Percentiles rank a stretch among this genome's conserved stretches.
These are phyloP conservation scores for Python bivittatus DNA, from an alignment of 2,113 vertebrate species.

Conservation along the genomic window DNA sequence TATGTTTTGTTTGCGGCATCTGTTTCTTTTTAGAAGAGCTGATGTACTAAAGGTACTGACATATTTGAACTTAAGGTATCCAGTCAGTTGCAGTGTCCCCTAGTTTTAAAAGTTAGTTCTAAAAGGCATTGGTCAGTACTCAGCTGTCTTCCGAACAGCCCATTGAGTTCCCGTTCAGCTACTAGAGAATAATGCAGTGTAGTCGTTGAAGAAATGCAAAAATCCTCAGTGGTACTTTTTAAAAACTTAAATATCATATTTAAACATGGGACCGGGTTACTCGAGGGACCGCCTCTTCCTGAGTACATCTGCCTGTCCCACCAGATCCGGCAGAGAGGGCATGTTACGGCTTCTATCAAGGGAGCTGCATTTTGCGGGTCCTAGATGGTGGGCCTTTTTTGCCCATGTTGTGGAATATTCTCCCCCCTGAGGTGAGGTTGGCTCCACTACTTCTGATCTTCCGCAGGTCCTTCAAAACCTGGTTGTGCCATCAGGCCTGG, in stretches of 20 bases:
- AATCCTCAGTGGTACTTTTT: background rate
- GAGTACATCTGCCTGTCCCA: too few species aligned
- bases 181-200: background rate
- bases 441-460: too few species aligned
- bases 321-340: too few species aligned
- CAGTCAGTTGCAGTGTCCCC: background rate
- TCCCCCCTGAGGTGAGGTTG: too few species aligned
- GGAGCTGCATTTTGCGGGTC: too few species aligned
- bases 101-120: background rate
- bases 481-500: too few species aligned
- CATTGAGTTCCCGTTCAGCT: background rate
- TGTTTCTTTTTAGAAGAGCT: background rate
- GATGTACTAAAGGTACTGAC: background rate
- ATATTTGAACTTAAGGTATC: background rate
- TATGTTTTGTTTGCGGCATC: background rate
- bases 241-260: background rate
- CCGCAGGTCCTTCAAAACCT: too few species aligned
- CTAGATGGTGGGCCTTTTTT: too few species aligned
- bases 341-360: too few species aligned
- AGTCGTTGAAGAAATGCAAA: background rate
- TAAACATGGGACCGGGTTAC: too few species aligned
- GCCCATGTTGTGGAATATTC: too few species aligned
- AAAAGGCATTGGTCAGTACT: background rate
- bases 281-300: too few species aligned
- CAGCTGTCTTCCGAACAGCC: background rate